Percentiles rank a stretch among this genome's conserved stretches.
These are phyloP conservation scores for Heliconius himera DNA, from an alignment of 1,140 invertebrate genomes.

Conservation along the genomic window DNA sequence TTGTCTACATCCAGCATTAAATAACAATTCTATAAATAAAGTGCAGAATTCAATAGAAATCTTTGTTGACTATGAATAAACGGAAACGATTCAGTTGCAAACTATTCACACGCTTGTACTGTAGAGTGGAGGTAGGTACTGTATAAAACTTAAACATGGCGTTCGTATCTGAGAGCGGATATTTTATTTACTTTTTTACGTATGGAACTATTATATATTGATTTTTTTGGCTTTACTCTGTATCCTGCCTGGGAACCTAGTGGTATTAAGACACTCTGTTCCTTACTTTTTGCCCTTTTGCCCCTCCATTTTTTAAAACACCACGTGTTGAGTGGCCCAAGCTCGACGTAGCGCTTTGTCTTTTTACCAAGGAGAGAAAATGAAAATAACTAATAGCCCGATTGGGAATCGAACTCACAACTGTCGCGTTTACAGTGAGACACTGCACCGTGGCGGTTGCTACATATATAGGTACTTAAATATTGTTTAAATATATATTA, in stretches of 20 bases:
- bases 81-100: constrained; percentile 8
- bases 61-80: constrained; percentile 11
- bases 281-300: neutral
- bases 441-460: too few species aligned
- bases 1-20: neutral
- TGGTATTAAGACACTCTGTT: neutral
- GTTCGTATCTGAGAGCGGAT: neutral
- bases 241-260: neutral
- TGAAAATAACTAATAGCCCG: neutral
- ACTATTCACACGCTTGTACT: constrained; percentile 7
- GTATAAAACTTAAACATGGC: constrained; percentile 7
- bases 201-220: neutral
- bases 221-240: neutral
- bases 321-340: neutral
- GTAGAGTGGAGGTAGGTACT: too few species aligned
- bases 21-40: constrained; percentile 8
- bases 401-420: neutral
- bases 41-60: neutral
- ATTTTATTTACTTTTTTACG: neutral
- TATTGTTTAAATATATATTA: too few species aligned
- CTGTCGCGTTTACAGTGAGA: neutral
- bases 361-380: neutral
- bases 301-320: neutral
- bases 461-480: too few species aligned
- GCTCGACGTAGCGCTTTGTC: neutral